These are phyloP conservation scores for Apotomis turbidana DNA, from an alignment of 2,888 invertebrate species.

Conservation along the genomic window DNA sequence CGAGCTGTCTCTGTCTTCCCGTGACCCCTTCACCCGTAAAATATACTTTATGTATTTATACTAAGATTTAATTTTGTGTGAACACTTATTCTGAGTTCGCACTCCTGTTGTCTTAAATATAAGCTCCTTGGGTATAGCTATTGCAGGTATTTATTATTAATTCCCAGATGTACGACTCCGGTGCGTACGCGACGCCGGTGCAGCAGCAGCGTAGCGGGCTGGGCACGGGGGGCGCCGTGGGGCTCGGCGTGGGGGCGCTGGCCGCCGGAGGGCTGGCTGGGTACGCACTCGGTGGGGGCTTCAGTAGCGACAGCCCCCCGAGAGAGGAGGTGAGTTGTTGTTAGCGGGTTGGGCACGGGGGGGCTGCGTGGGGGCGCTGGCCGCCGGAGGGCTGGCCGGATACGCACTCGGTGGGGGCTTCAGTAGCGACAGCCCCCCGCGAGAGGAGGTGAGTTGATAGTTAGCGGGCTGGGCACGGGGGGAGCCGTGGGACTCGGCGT, in stretches of 20 bases:
- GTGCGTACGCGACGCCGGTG: conserved; percentile 47
- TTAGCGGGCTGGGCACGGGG: conserved; percentile 68
- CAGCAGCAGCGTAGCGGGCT: conserved; percentile 61
- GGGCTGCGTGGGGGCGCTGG: neutral
- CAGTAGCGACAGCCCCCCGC: conserved; percentile 57
- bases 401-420: conserved; percentile 82
- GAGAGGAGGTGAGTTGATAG: conserved; percentile 42
- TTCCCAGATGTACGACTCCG: conserved; percentile 51
- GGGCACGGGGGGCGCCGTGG: conserved; percentile 74
- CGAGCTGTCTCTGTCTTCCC: no score
- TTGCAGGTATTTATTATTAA: neutral
- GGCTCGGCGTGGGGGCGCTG: conserved; percentile 83
- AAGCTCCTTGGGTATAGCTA: no score
- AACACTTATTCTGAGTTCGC: no score
- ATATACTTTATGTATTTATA: no score
- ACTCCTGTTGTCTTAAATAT: no score
- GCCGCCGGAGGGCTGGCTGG: conserved; percentile 82
- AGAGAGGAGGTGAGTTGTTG: conserved; percentile 55
- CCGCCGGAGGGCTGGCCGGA: conserved; percentile 77
- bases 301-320: conserved; percentile 62
- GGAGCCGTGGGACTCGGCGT: conserved; percentile 80
- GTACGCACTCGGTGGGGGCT: conserved; percentile 81
- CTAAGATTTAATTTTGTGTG: no score
- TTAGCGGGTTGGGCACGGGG: neutral
- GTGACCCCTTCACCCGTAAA: no score